Conservation (phyloP, 2,113 vertebrate species). For the human region GRCh38 chr11:130744501-130745000, state of each 20-base stretch:
- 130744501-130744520: neutral
- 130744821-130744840: neutral
- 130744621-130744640: neutral
- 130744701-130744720: neutral
- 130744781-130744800: neutral
- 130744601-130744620: neutral
- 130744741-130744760: neutral
- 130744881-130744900: neutral
- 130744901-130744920: neutral
- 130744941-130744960: neutral
- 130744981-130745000: constrained; percentile 5
- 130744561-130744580: neutral
- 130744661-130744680: neutral
- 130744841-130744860: neutral
- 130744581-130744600: neutral
- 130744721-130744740: neutral
- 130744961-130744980: neutral
- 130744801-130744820: neutral
- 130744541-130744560: neutral
- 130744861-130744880: neutral
- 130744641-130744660: neutral
- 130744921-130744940: neutral
- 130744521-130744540: neutral
- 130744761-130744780: neutral
- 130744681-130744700: neutral